Conservation (phyloP, 1,140 invertebrate genomes). For the Drosophila lini region DNA sequence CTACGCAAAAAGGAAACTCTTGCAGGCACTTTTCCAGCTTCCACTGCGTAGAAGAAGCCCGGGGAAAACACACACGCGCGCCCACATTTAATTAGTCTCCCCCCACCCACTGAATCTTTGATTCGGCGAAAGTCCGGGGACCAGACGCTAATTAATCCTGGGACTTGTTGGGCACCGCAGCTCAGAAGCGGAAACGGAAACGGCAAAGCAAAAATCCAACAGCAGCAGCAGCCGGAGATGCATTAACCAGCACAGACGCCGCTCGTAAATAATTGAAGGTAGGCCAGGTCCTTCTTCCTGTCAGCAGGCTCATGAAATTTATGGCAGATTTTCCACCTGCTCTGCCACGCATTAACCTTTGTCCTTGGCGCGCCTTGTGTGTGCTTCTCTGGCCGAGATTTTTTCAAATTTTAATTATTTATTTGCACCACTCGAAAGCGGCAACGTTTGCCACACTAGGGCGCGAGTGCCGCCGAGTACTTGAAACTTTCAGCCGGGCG, state of each 20-base stretch:
- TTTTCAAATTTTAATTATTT: slow-evolving; percentile 43
- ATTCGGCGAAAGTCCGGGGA: slow-evolving; percentile 37
- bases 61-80: slow-evolving; percentile 34
- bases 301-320: slow-evolving; percentile 59
- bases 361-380: slow-evolving; percentile 38
- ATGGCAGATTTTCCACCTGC: slow-evolving; percentile 36
- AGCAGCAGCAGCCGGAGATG: slow-evolving; percentile 16
- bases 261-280: slow-evolving; percentile 79
- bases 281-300: slow-evolving; percentile 41
- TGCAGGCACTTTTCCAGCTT: slow-evolving; percentile 31
- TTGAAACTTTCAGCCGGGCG: slow-evolving; percentile 57
- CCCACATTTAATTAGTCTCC: slow-evolving; percentile 26
- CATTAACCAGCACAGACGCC: slow-evolving; percentile 40
- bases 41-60: slow-evolving; percentile 62
- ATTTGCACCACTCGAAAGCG: slow-evolving; percentile 36
- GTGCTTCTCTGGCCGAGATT: slow-evolving; percentile 24
- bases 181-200: slow-evolving; percentile 13
- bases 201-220: background rate
- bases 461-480: slow-evolving; percentile 27
- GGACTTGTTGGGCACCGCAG: slow-evolving; percentile 15
- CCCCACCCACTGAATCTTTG: slow-evolving; percentile 25
- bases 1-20: slow-evolving; percentile 41
- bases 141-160: slow-evolving; percentile 44
- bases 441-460: slow-evolving; percentile 35
- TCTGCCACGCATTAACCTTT: slow-evolving; percentile 42